Base-by-base conservation (phyloP, 2,888 invertebrate genomes). In the Latrodectus hesperus region DNA sequence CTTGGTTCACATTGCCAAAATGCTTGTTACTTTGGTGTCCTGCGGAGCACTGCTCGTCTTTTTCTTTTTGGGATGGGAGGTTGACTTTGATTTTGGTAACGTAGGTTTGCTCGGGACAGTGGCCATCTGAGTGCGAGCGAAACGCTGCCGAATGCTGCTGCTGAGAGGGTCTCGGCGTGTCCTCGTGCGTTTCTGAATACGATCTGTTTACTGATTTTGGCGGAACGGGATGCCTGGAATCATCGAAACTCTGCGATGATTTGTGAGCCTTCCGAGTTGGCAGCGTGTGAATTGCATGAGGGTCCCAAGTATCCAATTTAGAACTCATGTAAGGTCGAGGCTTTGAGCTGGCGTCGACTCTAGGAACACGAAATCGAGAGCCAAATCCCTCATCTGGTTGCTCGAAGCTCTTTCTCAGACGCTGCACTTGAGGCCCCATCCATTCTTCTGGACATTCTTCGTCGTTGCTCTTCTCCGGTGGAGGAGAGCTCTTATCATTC, bases 11-110 rank as follows among this genome's bases (percentile, higher is more conserved):
- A 9, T 60, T 22, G 9, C 17, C 16, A 17, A 22, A 22, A 12
- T 55, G 16, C 17, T 14, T 73, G 10, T 80, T 53, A 64, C 26
- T 83, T 70, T 75, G 68, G 75, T 14, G 67, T 12, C 38, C 38
- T 14, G 49, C 38, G 14, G 78, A 65, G 38, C 73, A 16, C 70
- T 68, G 65, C 70, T 80, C 75, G 16, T 73, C 72, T n/a, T n/a
- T 38, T n/a, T 81, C 84, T 9, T 68, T 75, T 26, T 79, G 60
- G 11, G 73, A 65, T 5, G 82, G 85, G 17, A 79, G 16, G 51
- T 86, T 86, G 12, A 89, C 89, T 60, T 82, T 65, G 10, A 89
- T 87, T 72, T 89, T 89, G 12, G 89, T 87, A 14, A 87, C 87
- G n/a, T 87, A 84, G 6, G 89, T 80, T 77, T 83, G 79, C 12